A percentile compares a stretch with the other conserved stretches of the same genome.
phyloP scores from a whole-genome alignment of 2,797 vertebrate species.

The Gila robusta region DNA sequence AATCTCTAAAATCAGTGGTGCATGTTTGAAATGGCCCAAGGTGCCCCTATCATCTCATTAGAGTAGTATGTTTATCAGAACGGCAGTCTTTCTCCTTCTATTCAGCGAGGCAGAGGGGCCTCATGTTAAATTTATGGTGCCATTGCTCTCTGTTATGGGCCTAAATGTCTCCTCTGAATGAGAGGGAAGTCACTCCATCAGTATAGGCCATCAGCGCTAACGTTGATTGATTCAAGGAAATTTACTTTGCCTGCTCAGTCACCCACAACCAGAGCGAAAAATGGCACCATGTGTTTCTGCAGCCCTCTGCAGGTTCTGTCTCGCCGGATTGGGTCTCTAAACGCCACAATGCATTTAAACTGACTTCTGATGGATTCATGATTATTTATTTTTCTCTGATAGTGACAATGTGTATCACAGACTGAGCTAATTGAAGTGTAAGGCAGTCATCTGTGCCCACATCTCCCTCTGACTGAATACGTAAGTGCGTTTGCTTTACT shows the following conservation, averaged over 20 bases:
- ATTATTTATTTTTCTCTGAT: constrained; percentile 32
- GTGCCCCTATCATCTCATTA: constrained; percentile 43
- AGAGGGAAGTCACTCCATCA: constrained; percentile 56
- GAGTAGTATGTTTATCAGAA: constrained; percentile 34
- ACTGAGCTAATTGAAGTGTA: constrained; percentile 40
- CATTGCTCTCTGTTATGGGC: constrained; percentile 54
- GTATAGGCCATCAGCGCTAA: constrained; percentile 59
- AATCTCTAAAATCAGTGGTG: constrained; percentile 30
- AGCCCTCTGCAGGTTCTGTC: constrained; percentile 37
- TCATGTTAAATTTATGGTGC: constrained; percentile 55
- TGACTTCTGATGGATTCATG: constrained; percentile 3
- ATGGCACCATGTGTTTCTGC: constrained; percentile 59
- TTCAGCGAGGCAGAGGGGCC: constrained; percentile 41
- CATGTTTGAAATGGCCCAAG: constrained; percentile 9
- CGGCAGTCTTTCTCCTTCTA: constrained; percentile 25
- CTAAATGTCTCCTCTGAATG: constrained; percentile 61
- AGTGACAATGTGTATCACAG: constrained; percentile 26
- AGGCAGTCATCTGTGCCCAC: constrained; percentile 53
- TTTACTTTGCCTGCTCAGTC: constrained; percentile 67
- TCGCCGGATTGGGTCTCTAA: not conserved
- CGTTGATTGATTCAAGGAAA: constrained; percentile 70
- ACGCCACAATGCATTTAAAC: not conserved
- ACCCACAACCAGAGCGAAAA: constrained; percentile 59
- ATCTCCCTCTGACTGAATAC: constrained; percentile 22
- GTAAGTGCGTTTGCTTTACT: constrained; percentile 48